phyloP scores from a whole-genome alignment of 2,113 vertebrate species.

The Mirza zaza region DNA sequence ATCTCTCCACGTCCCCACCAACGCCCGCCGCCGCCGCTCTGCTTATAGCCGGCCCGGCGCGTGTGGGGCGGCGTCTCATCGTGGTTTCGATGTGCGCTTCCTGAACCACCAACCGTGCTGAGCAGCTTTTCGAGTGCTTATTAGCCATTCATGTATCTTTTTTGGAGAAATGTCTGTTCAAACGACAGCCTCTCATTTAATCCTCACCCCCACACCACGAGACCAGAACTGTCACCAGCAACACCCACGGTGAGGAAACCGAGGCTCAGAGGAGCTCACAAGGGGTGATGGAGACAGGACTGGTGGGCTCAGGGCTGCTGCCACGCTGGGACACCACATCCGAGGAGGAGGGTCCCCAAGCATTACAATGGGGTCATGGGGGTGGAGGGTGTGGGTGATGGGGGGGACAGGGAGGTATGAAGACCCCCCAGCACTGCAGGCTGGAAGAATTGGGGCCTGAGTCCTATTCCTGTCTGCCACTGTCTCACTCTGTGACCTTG shows the following conservation, averaged over 20 bases:
- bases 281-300: neutral
- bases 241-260: neutral
- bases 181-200: neutral
- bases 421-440: neutral
- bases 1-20: neutral
- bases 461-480: neutral
- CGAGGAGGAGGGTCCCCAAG: neutral
- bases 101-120: neutral
- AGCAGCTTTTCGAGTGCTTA: neutral
- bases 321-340: fast-evolving
- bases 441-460: neutral
- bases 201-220: neutral
- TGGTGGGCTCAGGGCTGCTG: fast-evolving
- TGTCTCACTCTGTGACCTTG: neutral
- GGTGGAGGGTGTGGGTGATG: neutral
- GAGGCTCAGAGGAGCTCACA: neutral
- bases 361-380: neutral
- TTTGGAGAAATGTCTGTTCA: neutral
- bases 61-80: neutral
- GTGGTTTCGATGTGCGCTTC: neutral
- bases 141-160: neutral
- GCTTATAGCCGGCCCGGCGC: fast-evolving
- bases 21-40: fast-evolving
- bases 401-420: too few relatives aligned
- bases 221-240: too few relatives aligned